A percentile compares a stretch with the other conserved stretches of the same genome.
Evolutionary conservation across 2,113 vertebrate species (phyloP).

Genomic region (Tachuris rubrigastra): DNA sequence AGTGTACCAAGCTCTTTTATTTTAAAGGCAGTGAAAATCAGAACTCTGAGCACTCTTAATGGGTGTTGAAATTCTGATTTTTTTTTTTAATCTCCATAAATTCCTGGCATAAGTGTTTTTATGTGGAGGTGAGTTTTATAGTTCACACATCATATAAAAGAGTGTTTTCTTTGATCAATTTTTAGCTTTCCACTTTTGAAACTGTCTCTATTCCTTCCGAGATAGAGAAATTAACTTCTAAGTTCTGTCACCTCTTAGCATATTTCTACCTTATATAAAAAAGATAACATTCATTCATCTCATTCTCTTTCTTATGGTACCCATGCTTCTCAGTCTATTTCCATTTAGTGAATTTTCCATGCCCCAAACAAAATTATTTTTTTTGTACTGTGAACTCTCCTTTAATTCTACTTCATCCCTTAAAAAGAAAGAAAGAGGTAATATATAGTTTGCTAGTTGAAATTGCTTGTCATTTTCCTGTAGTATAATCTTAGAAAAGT

Average conservation of each 20-base stretch:
- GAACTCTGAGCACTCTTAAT: neutral
- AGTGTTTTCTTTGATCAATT: conserved; percentile 32
- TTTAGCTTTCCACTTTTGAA: conserved; percentile 30
- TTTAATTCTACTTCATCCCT: neutral
- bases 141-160: neutral
- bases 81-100: neutral
- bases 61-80: neutral
- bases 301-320: neutral
- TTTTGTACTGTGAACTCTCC: neutral
- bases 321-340: neutral
- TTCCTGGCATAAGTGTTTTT: neutral
- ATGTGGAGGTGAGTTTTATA: neutral
- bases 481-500: neutral
- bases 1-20: neutral
- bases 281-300: neutral
- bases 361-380: neutral
- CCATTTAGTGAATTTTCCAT: neutral
- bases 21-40: neutral
- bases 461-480: neutral
- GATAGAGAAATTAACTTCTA: neutral
- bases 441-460: neutral
- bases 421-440: neutral
- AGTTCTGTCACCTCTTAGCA: neutral
- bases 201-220: neutral
- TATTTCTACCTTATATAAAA: neutral